Base-by-base conservation (phyloP, 2,888 invertebrate genomes). In the Myopa tessellatipennis region DNA sequence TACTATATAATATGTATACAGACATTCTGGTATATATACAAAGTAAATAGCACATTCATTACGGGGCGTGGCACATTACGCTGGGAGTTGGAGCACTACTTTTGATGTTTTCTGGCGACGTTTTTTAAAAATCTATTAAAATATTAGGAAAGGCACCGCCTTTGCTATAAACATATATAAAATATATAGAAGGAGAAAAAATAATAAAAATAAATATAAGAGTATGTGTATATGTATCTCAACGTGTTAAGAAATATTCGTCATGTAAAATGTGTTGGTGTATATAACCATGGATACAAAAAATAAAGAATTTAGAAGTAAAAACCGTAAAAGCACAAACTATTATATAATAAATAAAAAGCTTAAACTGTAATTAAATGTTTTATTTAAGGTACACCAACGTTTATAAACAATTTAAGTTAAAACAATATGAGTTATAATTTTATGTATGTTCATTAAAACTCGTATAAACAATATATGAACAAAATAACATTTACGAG, bases 61-160 rank as follows among this genome's bases (percentile, higher is more conserved):
- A 60, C 60, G n/a, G 69, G 68, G 45, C 26, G 14, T 45, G 40
- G 26, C 16, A 74, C 18, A 40, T 55, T 55, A 18, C n/a, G 36
- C 40, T 50, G 45, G 36, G 50, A 45, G 18, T 52, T 55, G 36
- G 4, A 70, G 36, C 38, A 61, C 36, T 65, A 65, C 36, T 14
- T 65, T 34, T 38, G 34, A 65, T 14, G 16, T 5, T 65, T 36
- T 12, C 5, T 65, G 50, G 52, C 34, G 50, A 10, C 0, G 36
- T 72, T 80, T 83, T 84, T 5, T 3, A 85, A 83, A 86, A 87
- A 83, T 85, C 86, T 85, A 86, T 83, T 81, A 83, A 86, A 84
- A 82, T 87, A 83, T 87, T 85, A 82, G 86, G 87, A 82, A 85
- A 87, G 81, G 84, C 85, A 82, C 87, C 88, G 83, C 86, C 85